Conservation (phyloP, 2,888 invertebrate genomes). For the Acanthosepion lycidas region DNA sequence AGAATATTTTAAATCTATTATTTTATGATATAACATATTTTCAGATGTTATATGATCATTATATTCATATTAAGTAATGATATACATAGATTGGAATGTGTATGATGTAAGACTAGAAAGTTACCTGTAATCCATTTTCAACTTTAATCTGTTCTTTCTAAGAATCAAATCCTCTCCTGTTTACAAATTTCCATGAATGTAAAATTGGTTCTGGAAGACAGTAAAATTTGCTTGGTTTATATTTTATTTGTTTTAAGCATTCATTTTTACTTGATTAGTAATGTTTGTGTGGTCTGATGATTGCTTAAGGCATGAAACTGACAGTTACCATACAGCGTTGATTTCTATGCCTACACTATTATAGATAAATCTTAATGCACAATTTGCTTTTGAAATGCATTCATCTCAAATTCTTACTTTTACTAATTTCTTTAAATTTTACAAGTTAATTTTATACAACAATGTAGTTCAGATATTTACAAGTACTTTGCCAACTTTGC, state of each 20-base stretch:
- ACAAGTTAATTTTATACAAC: too few relatives aligned
- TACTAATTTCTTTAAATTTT: too few relatives aligned
- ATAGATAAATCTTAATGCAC: too few relatives aligned
- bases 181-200: neutral
- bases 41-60: neutral
- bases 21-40: neutral
- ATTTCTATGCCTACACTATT: too few relatives aligned
- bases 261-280: neutral
- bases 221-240: neutral
- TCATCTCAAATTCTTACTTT: too few relatives aligned
- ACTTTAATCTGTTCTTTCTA: neutral
- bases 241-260: neutral
- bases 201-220: neutral
- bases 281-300: too few relatives aligned
- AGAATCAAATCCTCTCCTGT: neutral
- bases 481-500: too few relatives aligned
- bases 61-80: neutral
- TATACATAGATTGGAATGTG: constrained; percentile 21
- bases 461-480: too few relatives aligned
- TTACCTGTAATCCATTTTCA: neutral
- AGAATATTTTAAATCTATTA: neutral
- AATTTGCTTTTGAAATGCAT: too few relatives aligned
- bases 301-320: too few relatives aligned
- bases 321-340: too few relatives aligned
- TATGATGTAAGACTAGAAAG: neutral